phyloP scores from a whole-genome alignment of 1,140 invertebrate species.

The Hylyphantes graminicola region DNA sequence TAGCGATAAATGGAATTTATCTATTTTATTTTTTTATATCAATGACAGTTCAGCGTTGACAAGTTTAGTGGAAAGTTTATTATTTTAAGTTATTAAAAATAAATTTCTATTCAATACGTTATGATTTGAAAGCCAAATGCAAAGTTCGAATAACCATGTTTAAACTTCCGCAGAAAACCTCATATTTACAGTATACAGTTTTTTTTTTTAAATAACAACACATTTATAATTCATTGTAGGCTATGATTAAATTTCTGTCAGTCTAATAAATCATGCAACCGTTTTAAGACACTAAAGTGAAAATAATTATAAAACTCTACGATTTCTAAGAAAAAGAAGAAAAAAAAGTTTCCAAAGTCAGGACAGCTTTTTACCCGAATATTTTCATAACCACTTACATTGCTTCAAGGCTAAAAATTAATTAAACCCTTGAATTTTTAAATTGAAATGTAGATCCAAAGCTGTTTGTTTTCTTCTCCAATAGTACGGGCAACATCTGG shows the following conservation, averaged over 20 bases:
- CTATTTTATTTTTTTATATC: too few relatives aligned
- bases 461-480: neutral
- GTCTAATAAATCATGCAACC: slow-evolving; percentile 6
- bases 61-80: too few relatives aligned
- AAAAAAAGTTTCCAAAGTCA: slow-evolving; percentile 8
- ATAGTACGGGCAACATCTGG: too few relatives aligned
- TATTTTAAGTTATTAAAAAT: too few relatives aligned
- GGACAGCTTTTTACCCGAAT: neutral
- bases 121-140: too few relatives aligned
- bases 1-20: too few relatives aligned
- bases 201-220: neutral
- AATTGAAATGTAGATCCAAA: slow-evolving; percentile 33
- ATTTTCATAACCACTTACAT: slow-evolving; percentile 17
- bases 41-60: too few relatives aligned
- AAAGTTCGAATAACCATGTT: too few relatives aligned
- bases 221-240: slow-evolving; percentile 30
- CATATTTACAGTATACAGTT: too few relatives aligned
- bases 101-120: too few relatives aligned
- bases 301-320: slow-evolving; percentile 1
- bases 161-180: too few relatives aligned
- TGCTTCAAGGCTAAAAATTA: slow-evolving; percentile 44
- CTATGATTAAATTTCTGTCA: slow-evolving; percentile 37
- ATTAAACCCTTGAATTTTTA: slow-evolving; percentile 46
- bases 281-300: neutral
- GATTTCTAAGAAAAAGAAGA: neutral